Base-by-base conservation (phyloP, 1,140 invertebrate species). In the Phymorhynchus buccinoides region DNA sequence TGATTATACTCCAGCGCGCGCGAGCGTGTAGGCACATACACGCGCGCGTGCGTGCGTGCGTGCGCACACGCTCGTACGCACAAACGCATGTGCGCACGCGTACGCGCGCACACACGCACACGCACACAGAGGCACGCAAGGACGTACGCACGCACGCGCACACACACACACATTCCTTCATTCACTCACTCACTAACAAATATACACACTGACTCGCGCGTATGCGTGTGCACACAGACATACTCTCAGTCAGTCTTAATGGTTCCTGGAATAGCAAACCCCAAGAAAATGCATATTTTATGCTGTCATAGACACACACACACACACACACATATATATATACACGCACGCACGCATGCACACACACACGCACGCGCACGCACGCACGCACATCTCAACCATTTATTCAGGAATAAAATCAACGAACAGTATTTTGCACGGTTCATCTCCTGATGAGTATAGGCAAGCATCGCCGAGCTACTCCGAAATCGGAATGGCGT, bases 31-130 rank as follows among this genome's bases (percentile, higher is more conserved):
- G 18, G 32, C 78, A 42, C 41, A 80, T 12, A 39, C 48, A 80
- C 41, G 48, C 78, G 48, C 48, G 27, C 44, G 30, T 37, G 27
- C 35, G 62, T 32, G 62, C 44, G 35, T 48, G 56, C 42, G 14
- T 48, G 56, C 79, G 56, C 35, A 81, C 32, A 81, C 79, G 56
- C 79, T 32, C 44, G 56, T 37, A 81, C 79, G 56, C 79, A 56
- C 32, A 48, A 44, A 52, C 44, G 62, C 80, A 52, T 37, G 62
- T 48, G 35, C 39, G 39, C 42, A 52, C 80, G 30, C 39, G 35
- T 22, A 81, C 56, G 35, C 80, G 35, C 39, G 12, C 80, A 56
- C 80, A 48, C 44, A n/a, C 42, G 32, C 42, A 32, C 41, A 44
- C 71, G 52, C 83, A 77, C 37, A 35, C 73, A 73, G 35, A 41